Percentiles rank a stretch among this genome's conserved stretches.
Evolutionary conservation across 2,113 vertebrate genomes (phyloP).

Genomic region (Connochaetes taurinus): DNA sequence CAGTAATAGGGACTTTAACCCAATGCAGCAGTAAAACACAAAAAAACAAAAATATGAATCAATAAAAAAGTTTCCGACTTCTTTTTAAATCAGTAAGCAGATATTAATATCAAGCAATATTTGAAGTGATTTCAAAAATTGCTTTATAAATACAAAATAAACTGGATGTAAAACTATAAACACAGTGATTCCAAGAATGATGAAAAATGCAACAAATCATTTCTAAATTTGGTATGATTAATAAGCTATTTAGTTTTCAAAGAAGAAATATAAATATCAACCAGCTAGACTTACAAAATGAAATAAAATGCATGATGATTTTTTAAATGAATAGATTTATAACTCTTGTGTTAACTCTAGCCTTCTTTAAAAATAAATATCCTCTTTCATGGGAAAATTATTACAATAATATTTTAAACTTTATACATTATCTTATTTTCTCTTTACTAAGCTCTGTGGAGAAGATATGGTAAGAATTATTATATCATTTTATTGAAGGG

Average conservation of each 20-base stretch:
- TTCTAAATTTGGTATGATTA: constrained; percentile 29
- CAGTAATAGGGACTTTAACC: constrained; percentile 96
- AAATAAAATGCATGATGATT: constrained; percentile 31
- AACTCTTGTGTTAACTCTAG: background rate
- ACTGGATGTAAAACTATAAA: constrained; percentile 33
- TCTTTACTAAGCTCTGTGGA: background rate
- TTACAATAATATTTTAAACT: background rate
- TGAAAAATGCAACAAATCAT: constrained; percentile 50
- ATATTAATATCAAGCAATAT: constrained; percentile 69
- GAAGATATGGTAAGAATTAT: background rate
- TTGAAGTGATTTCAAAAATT: constrained; percentile 57
- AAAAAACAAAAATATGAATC: constrained; percentile 75
- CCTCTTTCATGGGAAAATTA: background rate
- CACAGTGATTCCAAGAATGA: constrained; percentile 32
- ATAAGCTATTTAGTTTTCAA: constrained; percentile 4
- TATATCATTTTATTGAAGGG: background rate
- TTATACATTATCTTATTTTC: background rate
- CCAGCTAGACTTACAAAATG: constrained; percentile 47
- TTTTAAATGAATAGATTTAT: background rate
- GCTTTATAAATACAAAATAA: constrained; percentile 61
- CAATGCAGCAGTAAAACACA: constrained; percentile 87
- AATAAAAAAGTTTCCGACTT: constrained; percentile 61
- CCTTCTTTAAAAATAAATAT: constrained; percentile 20
- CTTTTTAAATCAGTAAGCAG: constrained; percentile 59
- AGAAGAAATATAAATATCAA: background rate